Evolutionary conservation across 2,888 invertebrate species (phyloP), one percentile per base, ranked within the genome.

Genomic region (Tetramorium bicarinatum): DNA sequence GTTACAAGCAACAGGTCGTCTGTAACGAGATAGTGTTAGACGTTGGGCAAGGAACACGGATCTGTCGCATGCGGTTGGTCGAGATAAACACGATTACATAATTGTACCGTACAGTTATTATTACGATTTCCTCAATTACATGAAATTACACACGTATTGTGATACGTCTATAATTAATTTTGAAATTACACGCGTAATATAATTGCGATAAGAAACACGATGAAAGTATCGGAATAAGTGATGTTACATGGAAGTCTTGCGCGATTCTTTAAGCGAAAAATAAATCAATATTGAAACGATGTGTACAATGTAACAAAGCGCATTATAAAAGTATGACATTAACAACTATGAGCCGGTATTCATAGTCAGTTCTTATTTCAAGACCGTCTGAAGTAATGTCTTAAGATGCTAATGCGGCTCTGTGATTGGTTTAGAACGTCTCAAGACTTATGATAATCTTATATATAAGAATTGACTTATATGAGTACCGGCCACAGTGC

Each of bases 1-100:
- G 71, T 69, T 71, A 38, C 47, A 59, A 80, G 72, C 79, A 80
- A 80, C 79, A 80, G 79, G 79, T 80, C 72, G 79, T 21, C 47
- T 47, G 47, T 80, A 72, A 80, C 38, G 59, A 80, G 59, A 71
- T 47, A 71, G 56, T 34, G 2, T 69, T 34, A 34, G 29, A 69
- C 21, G 47, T 61, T 21, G 59, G 47, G 15, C 34, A 38, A 72
- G 38, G 79, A 79, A 38, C n/a, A 15, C 49, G 34, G n/a, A 64
- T 66, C 54, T 54, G 41, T n/a, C 11, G 41, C 52, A 1, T 47
- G 8, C 21, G 13, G 2, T 34, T 18, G 71, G 0, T 21, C 71
- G 38, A 34, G 11, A 44, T 67, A 67, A 69, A 54, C 11, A 6
- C 41, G 15, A 67, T 67, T 66, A n/a, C 8, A 44, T 47, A 56